Base-by-base conservation (phyloP, 1,140 invertebrate species). In the Trichogramma pretiosum region DNA sequence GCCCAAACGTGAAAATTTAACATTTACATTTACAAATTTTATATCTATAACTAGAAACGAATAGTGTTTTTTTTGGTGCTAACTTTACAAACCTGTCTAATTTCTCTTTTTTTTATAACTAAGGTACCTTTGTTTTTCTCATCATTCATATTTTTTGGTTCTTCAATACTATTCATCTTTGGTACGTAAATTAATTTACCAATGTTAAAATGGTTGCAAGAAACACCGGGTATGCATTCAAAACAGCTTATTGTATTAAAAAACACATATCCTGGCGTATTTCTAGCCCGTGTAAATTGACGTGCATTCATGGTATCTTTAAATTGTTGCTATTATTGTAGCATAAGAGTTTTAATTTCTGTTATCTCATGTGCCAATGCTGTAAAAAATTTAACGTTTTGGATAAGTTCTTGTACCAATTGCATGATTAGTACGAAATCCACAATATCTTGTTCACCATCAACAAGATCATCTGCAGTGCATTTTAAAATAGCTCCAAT, bases 381-480 rank as follows among this genome's bases (percentile, higher is more conserved):
- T 16, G 17, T 14, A 11, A 19, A 14, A 37, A 17, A 18, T 18
- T 18, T 18, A 37, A 14, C 21, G 11, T 37, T 37, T 17, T 37
- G 16, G 13, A 14, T 11, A n/a, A 18, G n/a, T 37, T 37, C 35
- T n/a, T 18, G 35, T 3, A 37, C 11, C 21, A 11, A 11, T 18
- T n/a, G 3, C 2, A 37, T 3, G 10, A 37, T 11, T 11, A 14
- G 10, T 3, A 11, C 35, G 11, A 37, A 13, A 19, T 37, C 18
- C 3, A 18, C 10, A 18, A 37, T 10, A 37, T 37, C 35, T 18
- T n/a, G n/a, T 13, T 19, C 53, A 33, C 13, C 16, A 2, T 52
- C 53, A 19, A 57, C 47, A 8, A 40, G 3, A 4, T 19, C 18
- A 23, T 40, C 23, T 22, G 21, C 16, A 22, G 21, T 22, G 3